Evolutionary conservation across 1,140 invertebrate genomes (phyloP).

Genomic region (Eriosoma lanigerum): DNA sequence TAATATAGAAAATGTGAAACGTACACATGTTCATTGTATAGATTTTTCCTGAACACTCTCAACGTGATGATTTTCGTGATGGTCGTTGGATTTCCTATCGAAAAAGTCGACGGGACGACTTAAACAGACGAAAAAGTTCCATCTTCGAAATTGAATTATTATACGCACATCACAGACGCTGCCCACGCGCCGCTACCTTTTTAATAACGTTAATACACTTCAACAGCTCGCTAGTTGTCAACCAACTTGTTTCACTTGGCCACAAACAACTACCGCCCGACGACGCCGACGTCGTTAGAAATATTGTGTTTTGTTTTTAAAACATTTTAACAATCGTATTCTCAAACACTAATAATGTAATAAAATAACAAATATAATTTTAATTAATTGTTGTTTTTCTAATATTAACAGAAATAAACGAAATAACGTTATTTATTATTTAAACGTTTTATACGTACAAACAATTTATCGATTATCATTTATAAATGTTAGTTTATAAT

Average conservation of each 20-base stretch:
- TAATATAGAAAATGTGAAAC: too few relatives aligned
- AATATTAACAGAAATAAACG: too few relatives aligned
- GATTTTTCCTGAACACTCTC: too few relatives aligned
- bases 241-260: conserved; percentile 15
- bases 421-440: too few relatives aligned
- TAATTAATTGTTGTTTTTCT: too few relatives aligned
- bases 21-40: too few relatives aligned
- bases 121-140: background rate
- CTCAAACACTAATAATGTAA: background rate
- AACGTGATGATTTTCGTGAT: too few relatives aligned
- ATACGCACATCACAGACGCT: background rate
- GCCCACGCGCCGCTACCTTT: conserved; percentile 21
- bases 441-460: too few relatives aligned
- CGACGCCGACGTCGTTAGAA: background rate
- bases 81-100: too few relatives aligned
- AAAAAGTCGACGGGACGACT: background rate
- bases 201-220: conserved; percentile 41
- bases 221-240: conserved; percentile 23
- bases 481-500: too few relatives aligned
- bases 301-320: conserved; percentile 6
- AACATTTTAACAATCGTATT: background rate
- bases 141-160: background rate
- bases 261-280: background rate
- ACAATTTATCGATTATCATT: too few relatives aligned
- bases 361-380: too few relatives aligned